Percentiles rank a stretch among this genome's conserved stretches.
Evolutionary conservation across 2,113 vertebrate genomes (phyloP).

Genomic region (Tapirus terrestris): DNA sequence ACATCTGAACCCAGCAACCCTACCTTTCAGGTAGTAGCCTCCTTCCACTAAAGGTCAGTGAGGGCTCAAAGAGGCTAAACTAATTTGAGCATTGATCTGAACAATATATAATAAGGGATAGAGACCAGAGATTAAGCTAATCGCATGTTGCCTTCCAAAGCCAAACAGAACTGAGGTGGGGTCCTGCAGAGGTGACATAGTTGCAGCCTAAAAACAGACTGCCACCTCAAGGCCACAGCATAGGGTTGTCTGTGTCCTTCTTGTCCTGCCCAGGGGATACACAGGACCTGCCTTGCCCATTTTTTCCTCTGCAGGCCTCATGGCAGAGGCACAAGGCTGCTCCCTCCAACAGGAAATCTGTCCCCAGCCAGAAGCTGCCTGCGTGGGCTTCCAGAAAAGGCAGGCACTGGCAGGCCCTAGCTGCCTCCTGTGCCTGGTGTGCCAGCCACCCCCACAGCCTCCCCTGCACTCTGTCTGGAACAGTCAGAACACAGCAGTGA

Average conservation of each 20-base stretch:
- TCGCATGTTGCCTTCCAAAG: not conserved
- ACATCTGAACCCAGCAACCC: not conserved
- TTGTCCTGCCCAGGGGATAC: not conserved
- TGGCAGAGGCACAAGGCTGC: not conserved
- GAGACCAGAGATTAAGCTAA: not conserved
- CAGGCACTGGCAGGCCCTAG: constrained; percentile 58
- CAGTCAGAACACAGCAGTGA: constrained; percentile 38
- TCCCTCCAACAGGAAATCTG: constrained; percentile 44
- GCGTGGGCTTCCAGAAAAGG: constrained; percentile 71
- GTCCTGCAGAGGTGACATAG: not conserved
- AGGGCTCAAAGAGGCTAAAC: not conserved
- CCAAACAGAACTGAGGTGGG: not conserved
- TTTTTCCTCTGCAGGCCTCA: not conserved
- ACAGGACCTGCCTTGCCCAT: not conserved
- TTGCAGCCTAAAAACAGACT: not conserved
- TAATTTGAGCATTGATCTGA: not conserved
- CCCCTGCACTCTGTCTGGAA: constrained; percentile 65
- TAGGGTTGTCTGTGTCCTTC: not conserved
- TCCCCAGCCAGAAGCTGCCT: constrained; percentile 57
- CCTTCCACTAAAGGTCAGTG: not conserved
- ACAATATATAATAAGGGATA: not conserved
- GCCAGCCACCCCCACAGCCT: constrained; percentile 65
- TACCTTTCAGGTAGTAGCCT: not conserved
- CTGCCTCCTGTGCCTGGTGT: constrained; percentile 46
- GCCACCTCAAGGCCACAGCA: not conserved